A percentile compares a stretch with the other conserved stretches of the same genome.
phyloP scores from a whole-genome alignment of 2,888 invertebrate species.

The Ophion obscuratus region DNA sequence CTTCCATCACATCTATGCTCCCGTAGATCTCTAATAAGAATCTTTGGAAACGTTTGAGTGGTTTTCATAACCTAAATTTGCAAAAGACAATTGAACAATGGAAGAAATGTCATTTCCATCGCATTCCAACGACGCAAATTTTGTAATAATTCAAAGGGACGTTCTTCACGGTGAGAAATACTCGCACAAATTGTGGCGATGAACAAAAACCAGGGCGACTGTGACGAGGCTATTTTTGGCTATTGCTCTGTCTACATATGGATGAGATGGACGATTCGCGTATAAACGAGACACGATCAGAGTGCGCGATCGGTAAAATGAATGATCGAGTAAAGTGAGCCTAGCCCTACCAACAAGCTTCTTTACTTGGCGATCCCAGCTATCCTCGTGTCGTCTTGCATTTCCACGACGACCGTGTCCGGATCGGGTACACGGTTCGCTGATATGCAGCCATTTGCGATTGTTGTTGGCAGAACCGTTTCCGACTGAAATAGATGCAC shows the following conservation, averaged over 20 bases:
- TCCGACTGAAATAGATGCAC: conserved; percentile 76
- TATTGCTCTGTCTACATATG: not conserved
- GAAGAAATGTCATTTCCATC: not conserved
- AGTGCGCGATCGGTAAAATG: conserved; percentile 60
- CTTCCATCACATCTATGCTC: not conserved
- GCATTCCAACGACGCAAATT: not conserved
- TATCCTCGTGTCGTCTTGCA: conserved; percentile 82
- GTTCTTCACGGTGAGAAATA: not conserved
- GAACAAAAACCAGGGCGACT: conserved; percentile 3
- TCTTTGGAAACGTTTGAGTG: not conserved
- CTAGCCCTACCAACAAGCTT: conserved; percentile 84
- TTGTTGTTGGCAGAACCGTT: conserved; percentile 80
- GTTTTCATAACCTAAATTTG: not conserved
- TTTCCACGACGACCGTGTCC: conserved; percentile 82
- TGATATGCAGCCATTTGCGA: conserved; percentile 82
- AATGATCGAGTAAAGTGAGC: conserved; percentile 75
- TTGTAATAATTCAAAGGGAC: not conserved
- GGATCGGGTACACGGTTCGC: conserved; percentile 83
- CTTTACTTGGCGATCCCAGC: conserved; percentile 83
- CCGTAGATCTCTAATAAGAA: not conserved
- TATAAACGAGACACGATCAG: conserved; percentile 44
- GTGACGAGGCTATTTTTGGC: not conserved
- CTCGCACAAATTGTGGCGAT: not conserved
- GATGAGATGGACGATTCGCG: not conserved
- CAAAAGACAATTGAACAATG: not conserved